Evolutionary conservation across 2,888 invertebrate species (phyloP).

Genomic region (Drosophila vallismaia): DNA sequence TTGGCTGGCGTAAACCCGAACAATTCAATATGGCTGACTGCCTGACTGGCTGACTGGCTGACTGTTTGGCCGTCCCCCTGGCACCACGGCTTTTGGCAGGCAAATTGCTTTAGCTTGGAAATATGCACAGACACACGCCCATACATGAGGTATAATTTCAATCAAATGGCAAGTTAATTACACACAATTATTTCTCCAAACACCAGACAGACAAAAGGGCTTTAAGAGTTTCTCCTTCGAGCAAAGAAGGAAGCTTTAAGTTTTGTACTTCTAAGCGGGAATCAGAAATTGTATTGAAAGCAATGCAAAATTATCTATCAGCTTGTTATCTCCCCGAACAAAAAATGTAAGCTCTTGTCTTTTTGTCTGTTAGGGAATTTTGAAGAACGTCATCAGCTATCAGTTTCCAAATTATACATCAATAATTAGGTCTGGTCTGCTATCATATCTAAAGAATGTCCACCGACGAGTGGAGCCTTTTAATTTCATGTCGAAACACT

Average conservation of each 20-base stretch:
- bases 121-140: slow-evolving; percentile 9
- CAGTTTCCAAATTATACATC: slow-evolving; percentile 27
- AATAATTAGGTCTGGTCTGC: slow-evolving; percentile 12
- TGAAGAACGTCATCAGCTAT: slow-evolving; percentile 21
- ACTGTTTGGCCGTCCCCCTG: slow-evolving; percentile 1
- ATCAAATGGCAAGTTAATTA: slow-evolving; percentile 74
- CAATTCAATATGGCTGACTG: slow-evolving; percentile 72
- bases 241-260: not conserved
- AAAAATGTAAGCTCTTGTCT: too few species aligned
- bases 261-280: not conserved
- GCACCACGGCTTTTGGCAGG: slow-evolving; percentile 48
- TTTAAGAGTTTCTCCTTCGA: not conserved
- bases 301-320: not conserved
- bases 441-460: slow-evolving; percentile 34
- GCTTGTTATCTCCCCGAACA: not conserved
- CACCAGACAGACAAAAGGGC: slow-evolving; percentile 15
- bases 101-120: slow-evolving; percentile 66
- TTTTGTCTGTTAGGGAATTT: not conserved
- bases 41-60: not conserved
- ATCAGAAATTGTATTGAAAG: not conserved
- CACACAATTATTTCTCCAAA: slow-evolving; percentile 69
- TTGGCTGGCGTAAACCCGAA: slow-evolving; percentile 47
- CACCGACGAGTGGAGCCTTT: slow-evolving; percentile 58
- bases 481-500: slow-evolving; percentile 79
- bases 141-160: slow-evolving; percentile 69